A percentile compares a stretch with the other conserved stretches of the same genome.
Evolutionary conservation across 2,888 invertebrate species (phyloP).

Genomic region (Ochlodes sylvanus): DNA sequence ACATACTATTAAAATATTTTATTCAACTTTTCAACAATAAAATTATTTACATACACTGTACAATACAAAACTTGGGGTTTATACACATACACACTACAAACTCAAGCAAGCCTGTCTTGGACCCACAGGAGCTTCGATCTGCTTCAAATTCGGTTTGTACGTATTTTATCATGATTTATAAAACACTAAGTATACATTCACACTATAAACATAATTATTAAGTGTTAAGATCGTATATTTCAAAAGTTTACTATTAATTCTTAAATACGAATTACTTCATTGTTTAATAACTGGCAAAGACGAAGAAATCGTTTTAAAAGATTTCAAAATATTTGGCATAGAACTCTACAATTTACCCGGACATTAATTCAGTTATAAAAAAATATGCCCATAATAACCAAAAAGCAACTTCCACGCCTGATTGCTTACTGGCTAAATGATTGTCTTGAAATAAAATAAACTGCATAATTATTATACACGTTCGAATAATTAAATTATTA

Average conservation of each 20-base stretch:
- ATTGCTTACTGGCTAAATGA: too few relatives aligned
- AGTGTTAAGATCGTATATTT: background rate
- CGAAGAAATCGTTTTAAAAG: background rate
- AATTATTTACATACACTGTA: constrained; percentile 75
- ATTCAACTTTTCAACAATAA: constrained; percentile 75
- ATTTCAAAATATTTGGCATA: constrained; percentile 5
- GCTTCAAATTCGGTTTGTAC: constrained; percentile 43
- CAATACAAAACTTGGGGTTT: constrained; percentile 47
- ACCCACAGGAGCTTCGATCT: constrained; percentile 54
- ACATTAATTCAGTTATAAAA: too few relatives aligned
- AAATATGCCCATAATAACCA: too few relatives aligned
- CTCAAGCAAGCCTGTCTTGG: constrained; percentile 50
- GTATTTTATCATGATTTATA: constrained; percentile 26
- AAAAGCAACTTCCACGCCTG: too few relatives aligned
- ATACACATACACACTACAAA: constrained; percentile 43
- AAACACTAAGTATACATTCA: constrained; percentile 7
- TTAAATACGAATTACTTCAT: background rate
- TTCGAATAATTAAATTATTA: constrained; percentile 26
- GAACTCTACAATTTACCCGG: background rate
- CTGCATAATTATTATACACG: constrained; percentile 21
- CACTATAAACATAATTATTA: background rate
- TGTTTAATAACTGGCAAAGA: constrained; percentile 3
- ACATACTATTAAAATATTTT: constrained; percentile 64
- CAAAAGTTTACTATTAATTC: too few relatives aligned
- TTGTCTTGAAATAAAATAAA: constrained; percentile 3